These are phyloP conservation scores for Hylia prasina DNA, from an alignment of 2,113 vertebrate genomes.

Conservation along the genomic window DNA sequence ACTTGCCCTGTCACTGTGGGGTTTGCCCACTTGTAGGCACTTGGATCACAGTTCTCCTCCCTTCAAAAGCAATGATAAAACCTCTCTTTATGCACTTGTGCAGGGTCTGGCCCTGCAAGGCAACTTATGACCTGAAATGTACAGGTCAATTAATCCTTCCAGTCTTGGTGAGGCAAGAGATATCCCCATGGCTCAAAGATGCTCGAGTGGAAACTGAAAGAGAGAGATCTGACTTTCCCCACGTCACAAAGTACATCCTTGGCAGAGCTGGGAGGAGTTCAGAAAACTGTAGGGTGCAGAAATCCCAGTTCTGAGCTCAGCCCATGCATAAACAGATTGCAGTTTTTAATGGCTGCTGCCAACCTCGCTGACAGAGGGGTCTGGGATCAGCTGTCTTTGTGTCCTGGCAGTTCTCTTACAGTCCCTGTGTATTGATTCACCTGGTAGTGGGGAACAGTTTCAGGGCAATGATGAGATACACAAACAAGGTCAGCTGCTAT, in stretches of 20 bases:
- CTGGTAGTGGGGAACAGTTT: slow-evolving; percentile 46
- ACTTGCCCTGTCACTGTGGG: neutral
- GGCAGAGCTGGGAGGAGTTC: neutral
- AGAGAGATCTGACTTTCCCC: neutral
- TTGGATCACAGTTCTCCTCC: neutral
- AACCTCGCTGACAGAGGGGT: neutral
- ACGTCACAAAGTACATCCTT: neutral
- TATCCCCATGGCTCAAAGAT: neutral
- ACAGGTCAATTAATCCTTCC: neutral
- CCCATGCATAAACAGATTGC: neutral
- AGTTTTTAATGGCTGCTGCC: neutral
- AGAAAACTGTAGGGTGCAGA: neutral
- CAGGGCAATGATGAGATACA: slow-evolving; percentile 10
- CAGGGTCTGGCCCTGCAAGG: neutral
- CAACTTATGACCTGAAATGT: neutral
- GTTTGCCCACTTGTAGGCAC: neutral
- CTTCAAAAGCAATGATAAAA: neutral
- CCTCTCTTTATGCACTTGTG: neutral
- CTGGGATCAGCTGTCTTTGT: neutral
- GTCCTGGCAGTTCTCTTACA: neutral
- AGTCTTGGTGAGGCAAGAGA: neutral
- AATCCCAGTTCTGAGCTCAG: neutral
- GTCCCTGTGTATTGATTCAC: neutral
- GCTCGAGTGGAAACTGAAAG: neutral
- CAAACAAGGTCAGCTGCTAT: slow-evolving; percentile 32